Evolutionary conservation across 1,140 invertebrate species (phyloP), one percentile per base, ranked within the genome.

Genomic region (Hyposmocoma kahamanoa): DNA sequence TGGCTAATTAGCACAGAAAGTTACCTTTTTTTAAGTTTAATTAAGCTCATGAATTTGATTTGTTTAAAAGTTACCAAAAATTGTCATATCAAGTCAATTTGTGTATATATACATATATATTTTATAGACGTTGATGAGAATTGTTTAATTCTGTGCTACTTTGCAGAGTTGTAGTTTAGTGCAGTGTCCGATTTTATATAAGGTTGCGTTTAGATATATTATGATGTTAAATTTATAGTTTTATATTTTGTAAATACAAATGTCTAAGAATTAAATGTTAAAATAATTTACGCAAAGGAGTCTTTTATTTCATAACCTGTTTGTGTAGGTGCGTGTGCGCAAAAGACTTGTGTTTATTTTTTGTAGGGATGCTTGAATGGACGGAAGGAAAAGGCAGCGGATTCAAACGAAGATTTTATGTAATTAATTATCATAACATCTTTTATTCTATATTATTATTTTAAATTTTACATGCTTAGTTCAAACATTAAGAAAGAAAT

Each of bases 371-470:
- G 9, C n/a, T n/a, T 9, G 17, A 8, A 15, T 28, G 20, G 26
- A 32, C 26, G 21, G 18, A 68, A 76, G 71, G 67, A 53, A 79
- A 80, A 78, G 59, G 65, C 66, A 24, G 28, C 42, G 44, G 34
- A 79, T 78, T 82, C 72, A 84, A 84, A 82, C 71, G 58, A 77
- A 82, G 72, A 75, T 75, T 78, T 77, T 81, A 79, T 81, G 78
- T 82, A 82, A 82, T 81, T 81, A 81, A 80, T 84, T 84, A 84
- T 84, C 71, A 77, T 84, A 84, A 84, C 81, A 84, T 82, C 78
- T 84, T 83, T 84, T 84, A 84, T 84, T 84, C 77, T 84, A 82
- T 84, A 84, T 81, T 84, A 81, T 81, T 84, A 80, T 80, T 79
- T 80, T 80, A 76, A 84, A 84, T 84, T 83, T 84, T 84, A 84